These are phyloP conservation scores for Rhizoglyphus robini DNA, from an alignment of 1,140 invertebrate species.

Conservation along the genomic window DNA sequence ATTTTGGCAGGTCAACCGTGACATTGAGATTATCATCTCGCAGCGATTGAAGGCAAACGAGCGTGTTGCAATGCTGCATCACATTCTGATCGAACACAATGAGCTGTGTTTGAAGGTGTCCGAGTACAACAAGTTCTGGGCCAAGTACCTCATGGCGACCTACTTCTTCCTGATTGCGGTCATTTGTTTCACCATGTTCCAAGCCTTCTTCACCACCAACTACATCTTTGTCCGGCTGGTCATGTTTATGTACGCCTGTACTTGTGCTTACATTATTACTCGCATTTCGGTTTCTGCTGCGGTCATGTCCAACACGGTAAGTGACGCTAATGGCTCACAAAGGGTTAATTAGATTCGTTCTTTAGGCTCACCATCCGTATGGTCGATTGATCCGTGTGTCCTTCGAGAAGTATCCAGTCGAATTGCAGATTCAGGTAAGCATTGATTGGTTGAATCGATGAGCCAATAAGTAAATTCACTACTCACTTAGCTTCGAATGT, in stretches of 20 bases:
- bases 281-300: slow-evolving; percentile 1
- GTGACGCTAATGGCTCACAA: not conserved
- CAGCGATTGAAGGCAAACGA: slow-evolving; percentile 8
- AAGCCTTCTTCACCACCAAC: slow-evolving; percentile 17
- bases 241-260: not conserved
- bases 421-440: slow-evolving; percentile 21
- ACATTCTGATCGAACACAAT: slow-evolving; percentile 20
- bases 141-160: slow-evolving; percentile 10
- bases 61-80: slow-evolving; percentile 4
- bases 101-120: slow-evolving; percentile 15
- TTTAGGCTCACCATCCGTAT: slow-evolving; percentile 19
- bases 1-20: slow-evolving; percentile 18
- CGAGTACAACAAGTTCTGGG: slow-evolving; percentile 20
- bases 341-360: not conserved
- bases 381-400: not conserved
- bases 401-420: slow-evolving; percentile 19
- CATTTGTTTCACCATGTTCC: slow-evolving; percentile 16
- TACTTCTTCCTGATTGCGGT: slow-evolving; percentile 13
- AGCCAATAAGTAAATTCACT: not conserved
- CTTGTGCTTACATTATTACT: slow-evolving; percentile 1
- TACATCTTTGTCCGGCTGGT: not conserved
- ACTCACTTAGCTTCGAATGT: slow-evolving; percentile 19
- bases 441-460: not conserved
- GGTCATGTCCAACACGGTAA: slow-evolving; percentile 13
- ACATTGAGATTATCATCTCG: slow-evolving; percentile 20